phyloP scores from a whole-genome alignment of 2,888 invertebrate genomes.

The Spilarctia lutea region DNA sequence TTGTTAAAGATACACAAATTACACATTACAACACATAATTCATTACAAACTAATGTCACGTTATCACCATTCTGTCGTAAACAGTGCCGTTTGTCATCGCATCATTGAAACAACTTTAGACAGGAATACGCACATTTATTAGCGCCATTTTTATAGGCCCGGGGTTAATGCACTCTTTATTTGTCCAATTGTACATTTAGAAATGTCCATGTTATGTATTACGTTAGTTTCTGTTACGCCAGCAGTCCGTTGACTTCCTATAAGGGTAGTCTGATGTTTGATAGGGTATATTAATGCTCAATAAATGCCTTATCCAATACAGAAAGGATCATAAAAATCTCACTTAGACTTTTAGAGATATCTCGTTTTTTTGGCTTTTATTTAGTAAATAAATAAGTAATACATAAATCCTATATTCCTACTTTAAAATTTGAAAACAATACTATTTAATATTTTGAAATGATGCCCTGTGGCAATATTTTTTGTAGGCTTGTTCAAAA shows the following conservation, averaged over 20 bases:
- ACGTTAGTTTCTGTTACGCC: slow-evolving; percentile 42
- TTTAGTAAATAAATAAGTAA: too few relatives aligned
- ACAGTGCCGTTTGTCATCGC: slow-evolving; percentile 21
- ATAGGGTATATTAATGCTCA: too few relatives aligned
- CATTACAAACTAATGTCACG: not conserved
- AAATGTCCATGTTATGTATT: slow-evolving; percentile 45
- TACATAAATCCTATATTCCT: too few relatives aligned
- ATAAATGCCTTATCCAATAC: too few relatives aligned
- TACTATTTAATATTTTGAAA: too few relatives aligned
- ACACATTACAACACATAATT: not conserved
- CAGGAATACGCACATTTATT: slow-evolving; percentile 40
- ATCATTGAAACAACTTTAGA: slow-evolving; percentile 28
- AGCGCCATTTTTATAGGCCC: slow-evolving; percentile 45
- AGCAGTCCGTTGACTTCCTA: not conserved
- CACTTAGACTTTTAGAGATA: too few relatives aligned
- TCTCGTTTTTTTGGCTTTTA: too few relatives aligned
- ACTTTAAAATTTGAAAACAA: too few relatives aligned
- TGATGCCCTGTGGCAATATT: too few relatives aligned
- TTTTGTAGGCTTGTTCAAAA: not conserved
- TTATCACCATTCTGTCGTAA: slow-evolving; percentile 10
- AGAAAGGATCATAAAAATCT: not conserved
- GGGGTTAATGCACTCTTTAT: slow-evolving; percentile 53
- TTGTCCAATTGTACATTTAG: slow-evolving; percentile 44
- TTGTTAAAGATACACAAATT: slow-evolving; percentile 9
- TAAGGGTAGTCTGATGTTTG: not conserved